Evolutionary conservation across 2,797 vertebrate species (phyloP).

Genomic region (Poecilia gillii): DNA sequence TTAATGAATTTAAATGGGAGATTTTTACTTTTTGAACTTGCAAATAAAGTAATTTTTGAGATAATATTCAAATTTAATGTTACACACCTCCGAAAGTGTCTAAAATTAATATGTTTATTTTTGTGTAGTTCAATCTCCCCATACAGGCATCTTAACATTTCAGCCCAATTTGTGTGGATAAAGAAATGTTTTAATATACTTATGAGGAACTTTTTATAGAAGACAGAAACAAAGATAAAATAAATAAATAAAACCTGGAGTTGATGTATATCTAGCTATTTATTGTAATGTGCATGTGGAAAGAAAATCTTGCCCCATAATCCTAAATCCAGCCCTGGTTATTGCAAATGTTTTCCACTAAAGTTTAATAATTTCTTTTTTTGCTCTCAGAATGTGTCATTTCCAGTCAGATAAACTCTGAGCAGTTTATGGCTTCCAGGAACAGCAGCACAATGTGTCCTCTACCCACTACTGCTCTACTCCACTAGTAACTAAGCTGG

Average conservation of each 20-base stretch:
- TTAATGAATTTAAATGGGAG: background rate
- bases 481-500: constrained; percentile 37
- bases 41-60: background rate
- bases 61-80: background rate
- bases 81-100: background rate
- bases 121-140: background rate
- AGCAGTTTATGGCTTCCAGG: constrained; percentile 32
- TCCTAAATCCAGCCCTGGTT: constrained; percentile 22
- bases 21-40: background rate
- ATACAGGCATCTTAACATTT: background rate
- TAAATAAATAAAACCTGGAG: background rate
- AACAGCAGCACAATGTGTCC: constrained; percentile 12
- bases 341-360: constrained; percentile 48
- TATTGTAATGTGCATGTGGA: background rate
- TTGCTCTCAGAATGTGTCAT: constrained; percentile 16
- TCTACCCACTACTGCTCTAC: constrained; percentile 3
- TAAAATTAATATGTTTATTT: background rate
- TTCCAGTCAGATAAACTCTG: constrained; percentile 17
- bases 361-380: constrained; percentile 3
- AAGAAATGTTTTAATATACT: background rate
- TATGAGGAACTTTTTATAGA: background rate
- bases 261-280: background rate
- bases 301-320: background rate
- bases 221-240: background rate
- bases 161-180: background rate